Base-by-base conservation (phyloP, 1,140 invertebrate genomes). In the Brachionus koreanus region DNA sequence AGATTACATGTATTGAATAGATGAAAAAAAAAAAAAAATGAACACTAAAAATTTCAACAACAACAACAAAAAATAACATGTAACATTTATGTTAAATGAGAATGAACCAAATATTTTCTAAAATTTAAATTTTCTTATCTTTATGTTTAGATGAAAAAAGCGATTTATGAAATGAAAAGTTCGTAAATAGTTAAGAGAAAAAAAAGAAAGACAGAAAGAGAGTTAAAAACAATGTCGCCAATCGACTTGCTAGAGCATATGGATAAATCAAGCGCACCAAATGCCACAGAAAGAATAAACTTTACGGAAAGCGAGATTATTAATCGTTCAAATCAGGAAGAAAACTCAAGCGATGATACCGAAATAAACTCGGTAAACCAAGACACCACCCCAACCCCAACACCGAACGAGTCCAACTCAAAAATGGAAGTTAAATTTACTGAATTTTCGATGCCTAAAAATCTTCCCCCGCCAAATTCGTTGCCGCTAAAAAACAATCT, bases 281-380 rank as follows among this genome's bases (percentile, higher is more conserved):
- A 75, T 19, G 29, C 37, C 74, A 29, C 2, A 63, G 37, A 76
- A 25, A 57, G 37, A 77, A 35, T 69, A 35, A 49, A 35, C n/a
- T n/a, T 33, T 4, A 16, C 19, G 29, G 43, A 82, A 16, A 76
- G 7, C 12, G 52, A 83, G 23, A 67, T 7, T 77, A 25, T 25
- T 39, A 23, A 65, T 49, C 49, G 42, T 74, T 29, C 19, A 10
- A 43, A 82, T 35, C 25, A 77, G 46, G 42, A 65, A 37, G 61
- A 52, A 23, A 61, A 74, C 16, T 35, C 37, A 61, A 37, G 39
- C 9, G 77, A 81, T 52, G 69, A 83, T 19, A 49, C 37, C 10
- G 83, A 83, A 63, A 49, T 49, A 83, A 81, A 83, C 37, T 52
- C 65, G 52, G 76, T 82, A 43, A 42, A 83, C 35, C 29, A 57